These are phyloP conservation scores for Phymastichus coffea DNA, from an alignment of 1,140 invertebrate genomes.

Conservation along the genomic window DNA sequence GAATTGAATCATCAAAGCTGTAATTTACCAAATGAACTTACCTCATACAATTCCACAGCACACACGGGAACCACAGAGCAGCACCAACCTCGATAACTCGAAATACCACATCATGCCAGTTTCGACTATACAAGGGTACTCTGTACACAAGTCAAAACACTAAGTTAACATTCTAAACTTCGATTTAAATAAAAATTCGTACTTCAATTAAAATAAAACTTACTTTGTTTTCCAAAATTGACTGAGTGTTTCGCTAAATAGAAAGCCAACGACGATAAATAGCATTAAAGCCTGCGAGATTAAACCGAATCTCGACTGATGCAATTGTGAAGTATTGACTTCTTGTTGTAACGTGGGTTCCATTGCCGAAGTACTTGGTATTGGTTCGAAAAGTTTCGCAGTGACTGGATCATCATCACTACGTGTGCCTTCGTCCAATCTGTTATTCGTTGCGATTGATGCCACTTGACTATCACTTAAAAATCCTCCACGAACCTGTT, in stretches of 20 bases:
- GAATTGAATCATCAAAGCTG: not conserved
- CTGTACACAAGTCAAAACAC: constrained; percentile 54
- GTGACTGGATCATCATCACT: constrained; percentile 48
- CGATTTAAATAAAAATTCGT: constrained; percentile 17
- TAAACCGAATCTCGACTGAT: constrained; percentile 85
- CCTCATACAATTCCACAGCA: constrained; percentile 92
- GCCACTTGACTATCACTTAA: constrained; percentile 60
- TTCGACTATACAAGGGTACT: constrained; percentile 83
- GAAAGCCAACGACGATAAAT: constrained; percentile 82
- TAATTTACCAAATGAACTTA: constrained; percentile 35
- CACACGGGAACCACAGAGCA: constrained; percentile 91
- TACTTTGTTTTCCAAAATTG: constrained; percentile 91
- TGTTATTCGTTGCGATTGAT: constrained; percentile 58
- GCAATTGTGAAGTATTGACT: constrained; percentile 84
- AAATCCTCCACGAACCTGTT: constrained; percentile 67
- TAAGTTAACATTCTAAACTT: not conserved
- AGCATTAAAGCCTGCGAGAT: constrained; percentile 84
- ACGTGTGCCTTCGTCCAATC: not conserved
- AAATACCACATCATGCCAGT: constrained; percentile 89
- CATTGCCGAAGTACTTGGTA: constrained; percentile 41
- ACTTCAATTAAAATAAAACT: constrained; percentile 41
- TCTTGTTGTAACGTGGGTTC: constrained; percentile 51
- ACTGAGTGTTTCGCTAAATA: constrained; percentile 85
- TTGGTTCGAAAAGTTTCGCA: constrained; percentile 50
- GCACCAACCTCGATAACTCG: constrained; percentile 91